Conservation (phyloP, 2,113 vertebrate species). For the Vireo altiloquus region DNA sequence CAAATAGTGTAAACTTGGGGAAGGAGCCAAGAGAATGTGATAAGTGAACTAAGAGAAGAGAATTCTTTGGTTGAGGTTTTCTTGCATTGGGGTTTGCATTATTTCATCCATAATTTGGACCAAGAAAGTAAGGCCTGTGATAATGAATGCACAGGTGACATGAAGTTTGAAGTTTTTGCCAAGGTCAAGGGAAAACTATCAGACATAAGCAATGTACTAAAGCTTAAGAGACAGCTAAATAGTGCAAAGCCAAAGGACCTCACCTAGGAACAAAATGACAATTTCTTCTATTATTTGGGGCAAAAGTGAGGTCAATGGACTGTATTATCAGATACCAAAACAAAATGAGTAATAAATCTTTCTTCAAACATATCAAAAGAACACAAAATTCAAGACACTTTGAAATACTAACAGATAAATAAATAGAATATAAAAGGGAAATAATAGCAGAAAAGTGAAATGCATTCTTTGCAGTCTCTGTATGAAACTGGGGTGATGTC, state of each 20-base stretch:
- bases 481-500: background rate
- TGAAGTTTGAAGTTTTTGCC: background rate
- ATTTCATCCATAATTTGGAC: background rate
- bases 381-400: background rate
- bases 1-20: background rate
- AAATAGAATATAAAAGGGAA: background rate
- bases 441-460: background rate
- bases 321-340: background rate
- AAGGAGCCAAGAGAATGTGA: background rate
- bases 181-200: background rate
- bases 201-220: background rate
- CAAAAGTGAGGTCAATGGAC: background rate
- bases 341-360: background rate
- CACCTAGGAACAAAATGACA: background rate
- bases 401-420: background rate
- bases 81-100: background rate
- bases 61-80: background rate
- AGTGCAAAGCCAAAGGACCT: background rate
- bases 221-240: background rate
- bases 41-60: background rate
- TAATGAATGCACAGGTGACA: background rate
- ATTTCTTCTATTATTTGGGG: background rate
- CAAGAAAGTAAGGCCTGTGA: background rate
- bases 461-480: background rate
- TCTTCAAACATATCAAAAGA: background rate